Evolutionary conservation across 2,797 vertebrate genomes (phyloP), one percentile per base, ranked within the genome.

Genomic region (Malurus leucopterus): DNA sequence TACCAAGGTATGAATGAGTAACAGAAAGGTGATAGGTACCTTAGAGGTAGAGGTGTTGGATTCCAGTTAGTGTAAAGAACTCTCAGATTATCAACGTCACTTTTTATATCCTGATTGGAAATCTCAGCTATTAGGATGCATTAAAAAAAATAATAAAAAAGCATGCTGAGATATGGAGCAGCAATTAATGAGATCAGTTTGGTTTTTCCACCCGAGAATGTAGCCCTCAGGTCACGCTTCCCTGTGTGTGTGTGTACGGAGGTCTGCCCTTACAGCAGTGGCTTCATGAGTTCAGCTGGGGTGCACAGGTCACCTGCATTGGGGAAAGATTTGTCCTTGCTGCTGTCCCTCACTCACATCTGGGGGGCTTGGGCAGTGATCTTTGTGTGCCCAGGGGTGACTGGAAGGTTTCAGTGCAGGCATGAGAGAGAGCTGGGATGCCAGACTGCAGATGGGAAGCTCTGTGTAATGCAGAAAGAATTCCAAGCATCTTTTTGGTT

Each of bases 401-500:
- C 44, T 34, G 58, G 51, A 43, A 40, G 58, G 36, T 68, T 84
- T 41, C 57, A 80, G 26, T 21, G 34, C 15, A 63, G 80, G 80
- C 91, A 81, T 26, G 51, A 61, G 83, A 27, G 72, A 46, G 89
- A 16, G 61, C 85, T 65, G 79, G 63, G 79, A 78, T 91, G 55
- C 85, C 9, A 32, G 83, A 55, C 13, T 88, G 86, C 78, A 70
- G 5, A 72, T 59, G 67, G 80, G 91, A 78, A 94, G 92, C 51
- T 81, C 70, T 94, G 43, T 89, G 88, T 89, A 86, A 93, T 91
- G 80, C 89, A 90, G 85, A 95, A 95, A 59, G 91, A 94, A 95
- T 95, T 91, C 82, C 76, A 91, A 91, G 82, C 79, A 93, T 94
- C 89, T 91, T 81, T 91, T 93, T 93, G 87, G 87, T 93, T 93